Evolutionary conservation across 2,113 vertebrate species (phyloP), one percentile per base, ranked within the genome.

Genomic region (Hemiprocne comata): DNA sequence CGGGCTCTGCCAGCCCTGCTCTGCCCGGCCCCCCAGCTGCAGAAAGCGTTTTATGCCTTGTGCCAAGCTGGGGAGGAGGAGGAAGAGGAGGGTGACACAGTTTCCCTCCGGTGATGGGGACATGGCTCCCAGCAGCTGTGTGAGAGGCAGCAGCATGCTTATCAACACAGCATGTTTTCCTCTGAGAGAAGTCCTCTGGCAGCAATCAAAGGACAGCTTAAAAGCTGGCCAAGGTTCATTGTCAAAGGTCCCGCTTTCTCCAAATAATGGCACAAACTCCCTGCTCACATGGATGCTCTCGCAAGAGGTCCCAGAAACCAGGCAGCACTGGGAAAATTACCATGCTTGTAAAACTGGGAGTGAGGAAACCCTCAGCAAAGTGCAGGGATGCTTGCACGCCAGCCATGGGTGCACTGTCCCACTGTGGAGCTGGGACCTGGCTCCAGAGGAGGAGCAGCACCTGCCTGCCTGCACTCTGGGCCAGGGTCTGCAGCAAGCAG

Each of bases 21-120:
- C 75, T 71, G 86, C 67, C 71, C 6, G 6, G 85, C 62, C 29
- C 31, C 53, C 79, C 0, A 2, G 55, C 77, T 67, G 76, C 69
- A 7, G 69, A 58, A 44, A 24, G 6, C 64, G 61, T 72, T 84
- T 6, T 25, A 57, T 6, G 2, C 9, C 3, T 55, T 26, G 67
- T 88, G 94, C 94, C 94, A 91, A 87, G 92, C 17, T 26, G 2
- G 77, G 70, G 73, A 79, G 82, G 94, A 93, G 93, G 82, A 94
- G 80, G 91, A 95, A 78, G 91, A 94, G 81, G 20, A 84, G 61
- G 75, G 77, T 44, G 89, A 25, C 84, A 73, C 2, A 58, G 36
- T 76, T 89, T 87, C 58, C 83, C 88, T 75, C 18, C 90, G 1
- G 1, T 36, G 78, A 85, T 1, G 1, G 82, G 54, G 82, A 85